A percentile compares a stretch with the other conserved stretches of the same genome.
Conservation (phyloP, 2,888 invertebrate species). For the Cheilosia scutellata region DNA sequence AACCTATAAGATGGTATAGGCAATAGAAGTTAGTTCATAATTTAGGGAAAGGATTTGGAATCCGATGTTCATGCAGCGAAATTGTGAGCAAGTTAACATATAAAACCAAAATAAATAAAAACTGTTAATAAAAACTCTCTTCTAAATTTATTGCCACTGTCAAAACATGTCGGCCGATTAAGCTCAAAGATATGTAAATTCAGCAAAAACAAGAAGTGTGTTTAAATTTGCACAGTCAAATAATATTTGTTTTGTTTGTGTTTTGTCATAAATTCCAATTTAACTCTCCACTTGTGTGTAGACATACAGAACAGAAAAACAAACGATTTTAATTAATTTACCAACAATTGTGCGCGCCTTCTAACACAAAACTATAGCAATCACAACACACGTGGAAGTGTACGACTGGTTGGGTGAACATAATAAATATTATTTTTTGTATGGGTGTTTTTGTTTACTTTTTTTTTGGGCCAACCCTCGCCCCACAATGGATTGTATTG, state of each 20-base stretch:
- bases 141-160: neutral
- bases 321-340: constrained; percentile 52
- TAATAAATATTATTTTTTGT: constrained; percentile 64
- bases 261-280: constrained; percentile 53
- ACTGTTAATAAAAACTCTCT: constrained; percentile 1
- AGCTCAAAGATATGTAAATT: constrained; percentile 24
- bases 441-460: constrained; percentile 27
- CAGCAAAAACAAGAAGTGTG: constrained; percentile 1
- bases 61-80: too few species aligned
- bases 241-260: constrained; percentile 28
- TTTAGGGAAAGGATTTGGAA: too few species aligned
- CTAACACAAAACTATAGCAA: constrained; percentile 45
- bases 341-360: constrained; percentile 40
- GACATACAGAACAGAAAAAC: constrained; percentile 4
- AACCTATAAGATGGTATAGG: too few species aligned
- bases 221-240: constrained; percentile 17
- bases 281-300: constrained; percentile 21
- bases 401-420: constrained; percentile 28
- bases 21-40: too few species aligned
- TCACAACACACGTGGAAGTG: constrained; percentile 29
- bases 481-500: constrained; percentile 1
- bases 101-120: neutral
- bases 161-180: constrained; percentile 37
- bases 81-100: too few species aligned
- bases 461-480: constrained; percentile 5